These are phyloP conservation scores for Clostera curtula DNA, from an alignment of 2,888 invertebrate species.

Conservation along the genomic window DNA sequence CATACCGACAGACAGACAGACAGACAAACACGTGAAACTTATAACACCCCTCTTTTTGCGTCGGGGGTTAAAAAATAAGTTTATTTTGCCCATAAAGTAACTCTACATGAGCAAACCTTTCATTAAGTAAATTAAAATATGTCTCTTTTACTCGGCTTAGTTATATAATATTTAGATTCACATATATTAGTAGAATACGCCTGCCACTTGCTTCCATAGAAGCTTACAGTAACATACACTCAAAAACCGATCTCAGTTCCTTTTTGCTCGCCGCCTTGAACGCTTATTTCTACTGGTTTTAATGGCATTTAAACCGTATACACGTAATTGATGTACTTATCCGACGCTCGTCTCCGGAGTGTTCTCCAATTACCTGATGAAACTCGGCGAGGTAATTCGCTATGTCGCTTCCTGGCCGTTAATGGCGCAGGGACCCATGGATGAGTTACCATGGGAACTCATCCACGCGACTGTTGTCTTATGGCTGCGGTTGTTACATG, in stretches of 20 bases:
- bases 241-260: background rate
- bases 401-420: constrained; percentile 29
- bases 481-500: constrained; percentile 22
- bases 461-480: constrained; percentile 13
- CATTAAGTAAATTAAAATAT: too few relatives aligned
- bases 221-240: too few relatives aligned
- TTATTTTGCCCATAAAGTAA: too few relatives aligned
- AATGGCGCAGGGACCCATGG: constrained; percentile 26
- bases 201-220: too few relatives aligned
- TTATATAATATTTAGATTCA: too few relatives aligned
- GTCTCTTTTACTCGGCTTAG: too few relatives aligned
- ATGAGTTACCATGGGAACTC: constrained; percentile 17
- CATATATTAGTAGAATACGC: too few relatives aligned
- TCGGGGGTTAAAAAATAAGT: too few relatives aligned
- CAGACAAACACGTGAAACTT: too few relatives aligned
- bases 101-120: too few relatives aligned
- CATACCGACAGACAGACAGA: too few relatives aligned
- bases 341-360: constrained; percentile 8
- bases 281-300: constrained; percentile 11
- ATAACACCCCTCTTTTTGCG: too few relatives aligned
- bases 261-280: background rate
- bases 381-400: constrained; percentile 23
- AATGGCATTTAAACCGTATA: constrained; percentile 27
- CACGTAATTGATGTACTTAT: constrained; percentile 19
- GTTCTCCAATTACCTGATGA: constrained; percentile 27